Evolutionary conservation across 2,888 invertebrate species (phyloP), one percentile per base, ranked within the genome.

Genomic region (Zygogramma bicolorata): DNA sequence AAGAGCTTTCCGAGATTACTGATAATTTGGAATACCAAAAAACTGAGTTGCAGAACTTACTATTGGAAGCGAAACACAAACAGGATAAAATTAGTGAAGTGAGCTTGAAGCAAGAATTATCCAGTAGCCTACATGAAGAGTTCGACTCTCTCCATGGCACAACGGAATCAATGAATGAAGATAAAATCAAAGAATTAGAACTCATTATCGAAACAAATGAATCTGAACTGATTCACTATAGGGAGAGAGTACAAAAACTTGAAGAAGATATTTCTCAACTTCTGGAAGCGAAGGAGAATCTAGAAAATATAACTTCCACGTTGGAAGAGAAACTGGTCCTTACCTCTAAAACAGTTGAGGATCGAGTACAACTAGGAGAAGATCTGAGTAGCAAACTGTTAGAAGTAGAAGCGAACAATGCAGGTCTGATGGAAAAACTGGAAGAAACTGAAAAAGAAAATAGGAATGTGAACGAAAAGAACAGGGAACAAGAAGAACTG

Each of bases 171-270:
- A 71, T 75, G 13, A 87, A 90, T 65, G 90, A 93, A 74, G 92
- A 92, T 1, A 94, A 94, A 86, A 85, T 95, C 10, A 93, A 93
- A 83, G 94, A 95, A 84, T 88, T 93, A 73, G 92, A 94, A 82
- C 88, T 93, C 60, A 93, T 92, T 74, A 92, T 94, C 68, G 94
- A 95, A 85, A 92, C 90, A 42, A 87, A 94, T 70, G 93, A 94
- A 84, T 86, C 88, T 29, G 94, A 94, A 81, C 88, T 93, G 62
- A 87, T 85, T 2, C 91, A 91, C 80, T 91, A 92, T 68, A 92
- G 91, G 79, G 90, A 89, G 6, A 91, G 92, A 79, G 90, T 92
- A 42, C 88, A 89, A 34, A 90, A 90, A 38, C 88, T 94, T 40
- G 92, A 94, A 82, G 93, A 94, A 82, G 90, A 90, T 75, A 86